Evolutionary conservation across 2,797 vertebrate genomes (phyloP), one percentile per base, ranked within the genome.

Genomic region (Botia kubotai): DNA sequence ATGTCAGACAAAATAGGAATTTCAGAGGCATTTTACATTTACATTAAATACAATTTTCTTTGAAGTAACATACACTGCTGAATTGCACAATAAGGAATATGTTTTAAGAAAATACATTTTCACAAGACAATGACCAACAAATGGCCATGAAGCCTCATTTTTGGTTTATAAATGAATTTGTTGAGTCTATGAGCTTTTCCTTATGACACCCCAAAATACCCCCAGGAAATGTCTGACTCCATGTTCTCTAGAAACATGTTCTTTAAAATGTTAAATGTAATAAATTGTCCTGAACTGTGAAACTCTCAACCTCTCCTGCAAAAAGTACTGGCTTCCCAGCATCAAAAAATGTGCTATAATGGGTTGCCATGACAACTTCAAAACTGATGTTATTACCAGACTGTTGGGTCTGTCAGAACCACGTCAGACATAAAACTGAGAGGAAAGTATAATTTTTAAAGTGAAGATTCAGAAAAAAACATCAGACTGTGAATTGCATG

Each of bases 321-420:
- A 11, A 33, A 78, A 39, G 43, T 4, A 21, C 39, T 5, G 0
- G 57, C 17, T 33, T 50, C 13, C 55, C 48, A 11, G 50, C 1
- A 71, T 52, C 46, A 63, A 52, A n/a, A 23, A 68, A 23, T 62
- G 58, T 39, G 57, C 46, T n/a, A 63, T 46, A 53, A 14, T 1
- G 19, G 29, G 58, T 72, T 62, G 19, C 58, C 58, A 65, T 79
- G 77, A 62, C 68, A 79, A 65, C 77, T 33, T 57, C 0, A 19
- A 65, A 72, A 72, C 43, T 65, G 13, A 71, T 71, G 68, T n/a
- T 39, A 63, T 63, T 69, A 63, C n/a, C 11, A 55, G 50, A 43
- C 50, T n/a, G 21, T 16, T 60, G 21, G 58, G 63, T 63, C 58
- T 53, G 77, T 63, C 77, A 65, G 58, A 72, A 23, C 0, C 50